Evolutionary conservation across 23 tunicate genomes (phyloP).

Genomic region (Trididemnum miniatum): DNA sequence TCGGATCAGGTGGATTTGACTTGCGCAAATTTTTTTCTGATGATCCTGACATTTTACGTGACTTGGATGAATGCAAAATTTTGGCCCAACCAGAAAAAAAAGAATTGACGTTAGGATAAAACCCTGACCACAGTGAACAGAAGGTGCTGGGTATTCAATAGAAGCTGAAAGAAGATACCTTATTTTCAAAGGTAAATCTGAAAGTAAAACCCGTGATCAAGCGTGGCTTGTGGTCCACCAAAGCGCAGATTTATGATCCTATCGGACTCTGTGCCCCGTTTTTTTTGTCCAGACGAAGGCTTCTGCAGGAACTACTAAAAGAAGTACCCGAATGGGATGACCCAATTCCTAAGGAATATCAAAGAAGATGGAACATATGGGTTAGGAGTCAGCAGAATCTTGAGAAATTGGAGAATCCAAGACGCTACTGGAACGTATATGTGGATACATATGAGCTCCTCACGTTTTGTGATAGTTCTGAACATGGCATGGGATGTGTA

Average conservation of each 20-base stretch:
- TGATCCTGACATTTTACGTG: neutral
- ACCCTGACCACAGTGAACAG: neutral
- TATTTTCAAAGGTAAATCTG: neutral
- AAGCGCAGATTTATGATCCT: neutral
- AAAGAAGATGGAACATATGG: neutral
- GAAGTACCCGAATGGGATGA: constrained; percentile 2
- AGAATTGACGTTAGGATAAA: neutral
- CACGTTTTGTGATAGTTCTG: neutral
- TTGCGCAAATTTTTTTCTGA: neutral
- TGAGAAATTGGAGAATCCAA: neutral
- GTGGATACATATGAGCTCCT: neutral
- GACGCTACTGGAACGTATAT: neutral
- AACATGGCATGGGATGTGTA: neutral
- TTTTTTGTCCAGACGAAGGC: neutral
- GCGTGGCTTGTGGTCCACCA: constrained; percentile 12
- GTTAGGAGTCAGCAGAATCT: neutral
- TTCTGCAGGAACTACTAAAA: neutral
- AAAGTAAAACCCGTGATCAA: neutral
- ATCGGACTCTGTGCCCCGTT: neutral
- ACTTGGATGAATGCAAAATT: neutral
- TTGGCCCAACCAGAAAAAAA: neutral
- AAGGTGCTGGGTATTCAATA: constrained; percentile 28
- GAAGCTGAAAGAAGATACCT: neutral
- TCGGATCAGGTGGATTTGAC: constrained; percentile 16
- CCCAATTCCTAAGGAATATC: neutral